Base-by-base conservation (phyloP, 2,113 vertebrate species). In the Pedionomus torquatus region DNA sequence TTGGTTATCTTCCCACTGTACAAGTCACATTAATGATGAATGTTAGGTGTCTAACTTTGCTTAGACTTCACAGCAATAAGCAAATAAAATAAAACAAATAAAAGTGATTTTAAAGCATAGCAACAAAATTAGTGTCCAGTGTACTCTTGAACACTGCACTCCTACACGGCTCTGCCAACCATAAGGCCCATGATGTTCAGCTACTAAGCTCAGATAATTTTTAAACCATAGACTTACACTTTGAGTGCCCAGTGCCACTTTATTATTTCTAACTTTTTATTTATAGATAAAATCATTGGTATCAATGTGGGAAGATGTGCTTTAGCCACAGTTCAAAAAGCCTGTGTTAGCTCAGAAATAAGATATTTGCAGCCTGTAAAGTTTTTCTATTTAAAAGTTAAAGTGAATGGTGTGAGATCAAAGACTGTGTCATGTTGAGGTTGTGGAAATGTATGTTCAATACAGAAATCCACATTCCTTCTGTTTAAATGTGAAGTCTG, bases 31-130 rank as follows among this genome's bases (percentile, higher is more conserved):
- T 83, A 52, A 60, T 58, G 65, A 44, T 39, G 68, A 70, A 79
- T 55, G 26, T 69, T 77, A 43, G 39, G 33, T 39, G 10, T 80
- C 13, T 71, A 68, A 69, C 46, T 69, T 87, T 26, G 51, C 25
- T 75, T 79, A 65, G 70, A 78, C 39, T 91, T 95, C 25, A 72
- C 39, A 28, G 15, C 15, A 93, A 55, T 61, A 83, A 91, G 28
- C 30, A 7, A 79, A 55, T 65, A 49, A 81, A 87, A 46, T 41
- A 86, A 83, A 92, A 86, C 31, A 85, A 83, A 92, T 83, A 13
- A 12, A 83, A 82, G 15, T 82, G 21, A 52, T 70, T 87, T 86
- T 83, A 84, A 65, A 89, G 19, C 63, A 52, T 9, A 66, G n/a
- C 65, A 87, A 54, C 11, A 60, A 91, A 91, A 68, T 1, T 5